Evolutionary conservation across 2,797 vertebrate genomes (phyloP).

Genomic region (Ptychadena robeensis): DNA sequence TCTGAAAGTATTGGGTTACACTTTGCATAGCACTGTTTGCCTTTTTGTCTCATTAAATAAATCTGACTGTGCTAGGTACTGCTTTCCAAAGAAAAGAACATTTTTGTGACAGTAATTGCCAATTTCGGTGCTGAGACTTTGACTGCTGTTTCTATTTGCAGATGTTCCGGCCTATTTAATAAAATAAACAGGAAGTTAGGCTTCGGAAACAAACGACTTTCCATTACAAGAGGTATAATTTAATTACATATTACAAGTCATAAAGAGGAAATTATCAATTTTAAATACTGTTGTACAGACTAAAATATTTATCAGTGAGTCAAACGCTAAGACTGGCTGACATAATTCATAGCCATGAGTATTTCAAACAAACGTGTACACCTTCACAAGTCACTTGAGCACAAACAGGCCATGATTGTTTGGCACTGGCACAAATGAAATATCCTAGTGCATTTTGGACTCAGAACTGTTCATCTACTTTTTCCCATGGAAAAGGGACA

Average conservation of each 20-base stretch:
- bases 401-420: not conserved
- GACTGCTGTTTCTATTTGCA: constrained; percentile 23
- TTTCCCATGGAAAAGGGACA: no score
- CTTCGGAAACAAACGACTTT: constrained; percentile 30
- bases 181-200: constrained; percentile 51
- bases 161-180: constrained; percentile 31
- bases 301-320: constrained; percentile 38
- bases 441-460: not conserved
- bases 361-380: not conserved
- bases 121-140: not conserved
- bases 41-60: not conserved
- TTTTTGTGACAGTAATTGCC: not conserved
- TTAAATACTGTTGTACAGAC: constrained; percentile 4
- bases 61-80: not conserved
- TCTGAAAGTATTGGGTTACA: not conserved
- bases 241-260: constrained; percentile 23
- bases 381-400: not conserved
- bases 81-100: not conserved
- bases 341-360: not conserved
- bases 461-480: not conserved
- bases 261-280: constrained; percentile 44
- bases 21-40: not conserved
- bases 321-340: constrained; percentile 1
- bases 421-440: not conserved
- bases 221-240: constrained; percentile 26